Conservation (phyloP, 2,797 vertebrate species). For the Mormyrus hasselquistii region DNA sequence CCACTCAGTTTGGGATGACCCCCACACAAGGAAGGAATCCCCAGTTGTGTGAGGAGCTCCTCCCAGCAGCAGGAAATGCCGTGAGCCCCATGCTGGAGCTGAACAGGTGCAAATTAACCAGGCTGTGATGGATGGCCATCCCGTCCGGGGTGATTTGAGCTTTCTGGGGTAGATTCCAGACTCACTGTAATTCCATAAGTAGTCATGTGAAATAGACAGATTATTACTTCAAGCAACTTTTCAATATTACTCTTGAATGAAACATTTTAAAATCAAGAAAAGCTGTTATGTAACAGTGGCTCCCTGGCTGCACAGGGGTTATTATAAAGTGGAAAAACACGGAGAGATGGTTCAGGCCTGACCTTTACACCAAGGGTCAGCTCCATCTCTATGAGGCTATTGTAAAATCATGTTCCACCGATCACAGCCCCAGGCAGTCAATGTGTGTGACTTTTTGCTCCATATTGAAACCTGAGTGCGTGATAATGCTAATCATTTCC, state of each 20-base stretch:
- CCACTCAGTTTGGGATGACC: background rate
- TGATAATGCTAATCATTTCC: background rate
- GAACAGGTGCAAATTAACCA: background rate
- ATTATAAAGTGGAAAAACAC: background rate
- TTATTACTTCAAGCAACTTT: background rate
- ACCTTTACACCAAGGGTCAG: background rate
- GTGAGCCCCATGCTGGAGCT: background rate
- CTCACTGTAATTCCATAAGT: background rate
- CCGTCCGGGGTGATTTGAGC: background rate
- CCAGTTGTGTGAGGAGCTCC: background rate
- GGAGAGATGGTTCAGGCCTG: background rate
- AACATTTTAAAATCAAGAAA: background rate
- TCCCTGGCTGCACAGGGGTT: background rate
- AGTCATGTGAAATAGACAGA: background rate
- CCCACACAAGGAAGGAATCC: background rate
- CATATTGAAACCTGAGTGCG: background rate
- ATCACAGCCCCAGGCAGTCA: background rate
- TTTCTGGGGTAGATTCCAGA: background rate
- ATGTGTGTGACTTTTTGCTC: background rate
- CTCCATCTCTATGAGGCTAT: background rate
- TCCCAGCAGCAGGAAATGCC: background rate
- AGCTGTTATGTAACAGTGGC: background rate
- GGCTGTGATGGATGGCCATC: background rate
- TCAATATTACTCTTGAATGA: background rate
- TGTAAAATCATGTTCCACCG: background rate